These are phyloP conservation scores for Cassiopea andromeda DNA, from an alignment of 30 jellyfish, hydroid and myxozoan genomes.

Conservation along the genomic window DNA sequence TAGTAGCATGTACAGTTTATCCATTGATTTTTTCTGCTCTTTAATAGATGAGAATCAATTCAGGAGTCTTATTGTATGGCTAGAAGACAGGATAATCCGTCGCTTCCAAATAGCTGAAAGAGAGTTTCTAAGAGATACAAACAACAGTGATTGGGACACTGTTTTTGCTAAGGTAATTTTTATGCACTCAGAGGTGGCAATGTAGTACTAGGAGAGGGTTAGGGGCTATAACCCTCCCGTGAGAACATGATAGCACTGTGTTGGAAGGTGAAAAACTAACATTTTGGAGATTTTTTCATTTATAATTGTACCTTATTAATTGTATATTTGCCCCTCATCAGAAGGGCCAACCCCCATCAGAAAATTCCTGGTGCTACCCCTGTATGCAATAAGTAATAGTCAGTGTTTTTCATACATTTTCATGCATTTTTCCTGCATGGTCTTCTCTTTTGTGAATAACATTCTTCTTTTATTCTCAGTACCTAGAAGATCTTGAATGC, in stretches of 20 bases:
- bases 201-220: no score
- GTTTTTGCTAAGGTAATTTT: slow-evolving; percentile 68
- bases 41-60: slow-evolving; percentile 75
- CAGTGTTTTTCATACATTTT: not conserved
- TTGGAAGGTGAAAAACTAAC: no score
- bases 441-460: not conserved
- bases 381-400: not conserved
- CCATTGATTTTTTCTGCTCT: not conserved
- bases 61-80: slow-evolving; percentile 89
- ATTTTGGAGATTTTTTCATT: no score
- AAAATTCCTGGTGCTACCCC: no score
- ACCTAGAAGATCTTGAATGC: slow-evolving; percentile 77
- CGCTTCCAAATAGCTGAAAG: slow-evolving; percentile 86
- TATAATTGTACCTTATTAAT: no score
- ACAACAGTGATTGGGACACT: slow-evolving; percentile 60
- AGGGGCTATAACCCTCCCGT: no score
- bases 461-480: slow-evolving; percentile 39
- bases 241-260: no score
- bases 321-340: no score
- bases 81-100: slow-evolving; percentile 82
- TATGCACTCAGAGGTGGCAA: no score
- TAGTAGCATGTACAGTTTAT: not conserved
- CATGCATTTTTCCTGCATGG: not conserved
- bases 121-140: slow-evolving; percentile 59
- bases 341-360: no score